Base-by-base conservation (phyloP, 2,113 vertebrate species). In the Hemiscyllium ocellatum region DNA sequence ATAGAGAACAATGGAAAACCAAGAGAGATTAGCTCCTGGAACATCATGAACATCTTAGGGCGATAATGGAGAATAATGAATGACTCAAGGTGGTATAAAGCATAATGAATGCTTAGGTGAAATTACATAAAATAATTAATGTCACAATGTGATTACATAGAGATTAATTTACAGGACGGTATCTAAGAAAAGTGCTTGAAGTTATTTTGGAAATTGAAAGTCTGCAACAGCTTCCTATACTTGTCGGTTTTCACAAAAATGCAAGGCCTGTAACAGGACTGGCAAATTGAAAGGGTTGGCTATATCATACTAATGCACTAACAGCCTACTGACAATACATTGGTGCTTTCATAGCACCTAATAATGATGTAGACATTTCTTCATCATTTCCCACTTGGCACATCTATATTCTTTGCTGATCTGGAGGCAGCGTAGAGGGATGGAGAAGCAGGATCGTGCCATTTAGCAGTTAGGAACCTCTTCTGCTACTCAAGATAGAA, bases 31-130 rank as follows among this genome's bases (percentile, higher is more conserved):
- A 93, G 29, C 72, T 76, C 8, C 8, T 76, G 76, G 76, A 80
- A 80, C 13, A 33, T 80, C 33, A 80, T 80, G 76, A 17, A 37
- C n/a, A 37, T 80, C n/a, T 80, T 37, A n/a, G 76, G n/a, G 76
- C 37, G 76, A 80, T 91, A 65, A 65, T 65, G 26, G 56, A 65
- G 87, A 91, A 91, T 61, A 61, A 65, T 65, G 87, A n/a, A 91
- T 65, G 87, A 65, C 56, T 91, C 87, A 91, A 91, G 56, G 56
- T 91, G 56, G 33, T n/a, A 91, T 65, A 65, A 65, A 91, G 33
- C 15, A n/a, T 65, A 91, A 91, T 91, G 87, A 91, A 65, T 91
- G 52, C 61, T 91, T 65, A 65, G 87, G 87, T 91, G 29, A 91
- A 29, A 91, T 65, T 65, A 91, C 56, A n/a, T 20, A 20, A 56